Conservation (phyloP, 1,140 invertebrate genomes). For the Cecropterus lyciades region DNA sequence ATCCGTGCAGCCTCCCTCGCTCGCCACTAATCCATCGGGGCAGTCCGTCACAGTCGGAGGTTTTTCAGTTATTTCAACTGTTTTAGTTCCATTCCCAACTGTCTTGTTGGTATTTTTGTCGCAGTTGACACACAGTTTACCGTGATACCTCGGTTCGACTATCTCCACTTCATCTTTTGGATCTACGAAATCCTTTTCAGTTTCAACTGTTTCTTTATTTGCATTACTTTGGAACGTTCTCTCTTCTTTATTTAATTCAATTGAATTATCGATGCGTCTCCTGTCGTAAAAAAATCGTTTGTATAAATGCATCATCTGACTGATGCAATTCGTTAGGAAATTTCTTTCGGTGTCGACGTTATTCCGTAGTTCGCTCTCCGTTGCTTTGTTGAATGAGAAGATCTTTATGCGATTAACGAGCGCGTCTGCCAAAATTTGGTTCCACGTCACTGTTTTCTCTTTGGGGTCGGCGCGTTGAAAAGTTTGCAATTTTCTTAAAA, state of each 20-base stretch:
- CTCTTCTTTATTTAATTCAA: slow-evolving; percentile 6
- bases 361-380: slow-evolving; percentile 33
- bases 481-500: slow-evolving; percentile 64
- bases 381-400: slow-evolving; percentile 49
- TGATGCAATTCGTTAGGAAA: slow-evolving; percentile 48
- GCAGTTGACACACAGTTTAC: slow-evolving; percentile 50
- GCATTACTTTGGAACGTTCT: slow-evolving; percentile 3
- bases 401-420: slow-evolving; percentile 60
- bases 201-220: slow-evolving; percentile 16
- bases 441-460: slow-evolving; percentile 56
- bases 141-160: slow-evolving; percentile 64
- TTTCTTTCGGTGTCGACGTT: slow-evolving; percentile 31
- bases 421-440: slow-evolving; percentile 63
- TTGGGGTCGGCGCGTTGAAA: slow-evolving; percentile 44
- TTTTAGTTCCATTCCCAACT: slow-evolving; percentile 19
- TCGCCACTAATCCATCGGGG: slow-evolving; percentile 49
- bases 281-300: slow-evolving; percentile 59
- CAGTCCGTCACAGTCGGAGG: slow-evolving; percentile 41
- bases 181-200: slow-evolving; percentile 12
- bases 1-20: slow-evolving; percentile 53
- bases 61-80: slow-evolving; percentile 26
- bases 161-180: slow-evolving; percentile 61
- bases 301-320: slow-evolving; percentile 53
- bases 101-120: slow-evolving; percentile 34
- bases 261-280: slow-evolving; percentile 37